Conservation (phyloP, 2,797 vertebrate species). For the Threskiornis aethiopicus region DNA sequence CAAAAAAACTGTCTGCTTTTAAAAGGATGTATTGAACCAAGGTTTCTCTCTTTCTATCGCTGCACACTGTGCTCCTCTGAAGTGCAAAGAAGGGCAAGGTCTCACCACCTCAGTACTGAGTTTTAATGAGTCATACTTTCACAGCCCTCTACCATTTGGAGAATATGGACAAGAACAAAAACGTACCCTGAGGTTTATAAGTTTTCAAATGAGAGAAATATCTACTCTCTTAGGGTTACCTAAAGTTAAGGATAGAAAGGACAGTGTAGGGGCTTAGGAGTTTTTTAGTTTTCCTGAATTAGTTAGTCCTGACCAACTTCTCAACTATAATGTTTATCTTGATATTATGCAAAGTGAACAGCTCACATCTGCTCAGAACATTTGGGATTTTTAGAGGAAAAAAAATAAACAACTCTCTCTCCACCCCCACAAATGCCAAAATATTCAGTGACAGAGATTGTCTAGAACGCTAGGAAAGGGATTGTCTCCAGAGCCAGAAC, state of each 20-base stretch:
- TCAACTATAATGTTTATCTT: background rate
- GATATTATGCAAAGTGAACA: background rate
- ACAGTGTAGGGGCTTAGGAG: background rate
- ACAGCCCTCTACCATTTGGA: background rate
- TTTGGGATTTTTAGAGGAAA: background rate
- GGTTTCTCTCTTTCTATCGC: background rate
- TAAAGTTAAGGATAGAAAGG: background rate
- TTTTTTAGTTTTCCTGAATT: background rate
- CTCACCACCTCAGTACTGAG: background rate
- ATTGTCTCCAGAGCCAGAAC: background rate
- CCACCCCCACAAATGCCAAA: background rate
- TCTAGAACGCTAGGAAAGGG: background rate
- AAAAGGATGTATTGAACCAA: background rate
- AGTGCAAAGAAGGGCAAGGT: background rate
- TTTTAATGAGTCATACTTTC: background rate
- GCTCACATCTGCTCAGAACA: background rate
- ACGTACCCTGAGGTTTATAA: background rate
- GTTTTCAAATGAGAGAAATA: background rate
- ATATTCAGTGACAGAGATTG: background rate
- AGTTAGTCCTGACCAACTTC: background rate
- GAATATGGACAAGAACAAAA: background rate
- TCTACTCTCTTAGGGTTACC: background rate
- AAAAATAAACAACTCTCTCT: background rate
- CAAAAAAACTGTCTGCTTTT: background rate
- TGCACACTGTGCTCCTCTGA: background rate